Evolutionary conservation across 2,113 vertebrate genomes (phyloP), one percentile per base, ranked within the genome.

Genomic region (Anseranas semipalmata): DNA sequence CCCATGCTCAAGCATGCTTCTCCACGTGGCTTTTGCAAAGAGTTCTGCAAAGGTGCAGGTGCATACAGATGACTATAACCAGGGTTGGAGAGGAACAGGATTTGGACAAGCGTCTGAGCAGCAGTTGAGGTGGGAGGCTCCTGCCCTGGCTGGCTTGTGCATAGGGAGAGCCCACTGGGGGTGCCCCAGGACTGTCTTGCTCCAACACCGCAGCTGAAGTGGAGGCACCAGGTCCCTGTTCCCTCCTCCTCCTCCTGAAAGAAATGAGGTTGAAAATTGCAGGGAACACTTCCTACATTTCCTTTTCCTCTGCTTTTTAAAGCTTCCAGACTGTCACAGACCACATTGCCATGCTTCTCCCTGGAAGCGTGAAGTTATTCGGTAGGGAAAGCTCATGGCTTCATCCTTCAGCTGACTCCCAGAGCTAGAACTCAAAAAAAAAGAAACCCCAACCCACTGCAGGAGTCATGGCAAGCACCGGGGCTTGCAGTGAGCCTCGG

Each of bases 131-230:
- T 32, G 66, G 16, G 73, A 66, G 14, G 15, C 35, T 73, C 66
- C 59, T 67, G 62, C 39, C 63, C 33, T 32, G 7, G 62, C 41
- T 79, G 60, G 55, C 43, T 45, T 52, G 27, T 62, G 48, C 19
- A 15, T 21, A 13, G 19, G 7, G 22, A 39, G 18, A n/a, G 1
- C 6, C 4, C 22, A 12, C 27, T 3, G 1, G 15, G 39, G 37
- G 62, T 41, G 59, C 62, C 39, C 37, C 24, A 19, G 37, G 39
- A 30, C 37, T 10, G 5, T 15, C 39, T 63, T 41, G 37, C 62
- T 41, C 11, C 59, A 12, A 37, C 15, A 16, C 45, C 2, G 0
- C 48, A 39, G 46, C 15, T 27, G 25, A 46, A 59, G 77, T n/a
- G n/a, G 48, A 43, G 19, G 16, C 41, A 24, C 11, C 17, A 5